Evolutionary conservation across 2,113 vertebrate species (phyloP).

Genomic region (Ictalurus punctatus): DNA sequence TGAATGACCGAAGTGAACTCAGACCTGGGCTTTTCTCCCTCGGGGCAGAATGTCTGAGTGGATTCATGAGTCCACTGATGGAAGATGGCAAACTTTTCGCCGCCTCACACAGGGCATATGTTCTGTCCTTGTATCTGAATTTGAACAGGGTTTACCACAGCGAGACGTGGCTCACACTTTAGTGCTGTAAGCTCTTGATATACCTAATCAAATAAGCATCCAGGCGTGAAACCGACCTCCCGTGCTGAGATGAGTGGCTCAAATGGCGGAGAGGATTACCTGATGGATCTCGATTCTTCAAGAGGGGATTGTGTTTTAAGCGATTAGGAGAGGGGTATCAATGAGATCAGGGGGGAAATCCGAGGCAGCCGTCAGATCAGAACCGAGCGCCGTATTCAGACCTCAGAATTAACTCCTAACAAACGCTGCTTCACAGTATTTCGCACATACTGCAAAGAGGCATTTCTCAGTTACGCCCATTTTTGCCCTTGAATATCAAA

Average conservation of each 20-base stretch:
- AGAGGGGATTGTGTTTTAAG: conserved; percentile 34
- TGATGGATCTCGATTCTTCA: conserved; percentile 39
- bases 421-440: not conserved
- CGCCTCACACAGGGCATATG: conserved; percentile 24
- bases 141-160: conserved; percentile 40
- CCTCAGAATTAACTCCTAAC: not conserved
- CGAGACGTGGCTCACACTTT: conserved; percentile 32
- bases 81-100: conserved; percentile 31
- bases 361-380: conserved; percentile 1
- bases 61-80: not conserved
- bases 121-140: conserved; percentile 51
- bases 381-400: no score
- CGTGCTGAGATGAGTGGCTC: conserved; percentile 34
- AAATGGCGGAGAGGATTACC: conserved; percentile 41
- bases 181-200: conserved; percentile 35
- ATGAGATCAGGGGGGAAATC: conserved; percentile 17
- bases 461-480: not conserved
- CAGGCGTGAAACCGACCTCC: conserved; percentile 43
- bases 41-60: conserved; percentile 19
- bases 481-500: not conserved
- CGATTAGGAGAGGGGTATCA: conserved; percentile 31
- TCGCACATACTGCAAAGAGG: not conserved
- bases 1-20: not conserved
- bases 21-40: conserved; percentile 15
- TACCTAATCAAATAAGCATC: conserved; percentile 52